A percentile compares a stretch with the other conserved stretches of the same genome.
These are phyloP conservation scores for Beroe ovata DNA, from an alignment of 37 sponge, comb jelly and placozoan species.

Conservation along the genomic window DNA sequence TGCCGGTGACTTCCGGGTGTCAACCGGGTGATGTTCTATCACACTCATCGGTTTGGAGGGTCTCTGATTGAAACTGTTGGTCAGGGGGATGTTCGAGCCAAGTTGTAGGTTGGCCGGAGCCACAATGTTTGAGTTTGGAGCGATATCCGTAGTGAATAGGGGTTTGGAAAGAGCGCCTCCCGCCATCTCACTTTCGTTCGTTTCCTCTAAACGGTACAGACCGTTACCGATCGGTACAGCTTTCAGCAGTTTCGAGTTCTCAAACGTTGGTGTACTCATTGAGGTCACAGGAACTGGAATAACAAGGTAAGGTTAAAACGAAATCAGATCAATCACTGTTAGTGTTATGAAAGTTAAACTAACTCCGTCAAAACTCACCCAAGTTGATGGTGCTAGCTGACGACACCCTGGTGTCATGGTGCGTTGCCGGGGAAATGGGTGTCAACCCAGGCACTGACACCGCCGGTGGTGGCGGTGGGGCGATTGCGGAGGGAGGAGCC, in stretches of 20 bases:
- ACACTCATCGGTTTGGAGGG: slow-evolving; percentile 1
- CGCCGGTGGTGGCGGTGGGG: neutral
- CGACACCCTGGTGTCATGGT: neutral
- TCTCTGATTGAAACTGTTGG: neutral
- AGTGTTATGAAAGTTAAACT: too few species aligned
- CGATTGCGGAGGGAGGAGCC: neutral
- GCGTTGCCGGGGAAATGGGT: slow-evolving; percentile 42
- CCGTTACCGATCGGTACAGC: slow-evolving; percentile 64
- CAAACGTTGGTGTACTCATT: slow-evolving; percentile 12
- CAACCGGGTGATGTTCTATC: slow-evolving; percentile 2
- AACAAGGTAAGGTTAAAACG: too few species aligned
- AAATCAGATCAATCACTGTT: too few species aligned
- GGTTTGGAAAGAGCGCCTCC: slow-evolving; percentile 52
- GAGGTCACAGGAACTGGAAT: slow-evolving; percentile 39
- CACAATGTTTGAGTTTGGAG: neutral
- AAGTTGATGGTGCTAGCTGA: slow-evolving; percentile 23
- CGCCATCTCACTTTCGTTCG: slow-evolving; percentile 20
- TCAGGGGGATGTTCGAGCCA: neutral
- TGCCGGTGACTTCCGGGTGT: neutral
- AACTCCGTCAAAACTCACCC: too few species aligned
- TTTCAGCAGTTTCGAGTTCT: slow-evolving; percentile 62
- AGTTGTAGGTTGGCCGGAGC: neutral
- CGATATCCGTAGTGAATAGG: slow-evolving; percentile 18
- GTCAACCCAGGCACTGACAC: neutral
- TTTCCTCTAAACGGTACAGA: slow-evolving; percentile 49